These are phyloP conservation scores for Hirtodrosophila alboralis DNA, from an alignment of 2,888 invertebrate species.

Conservation along the genomic window DNA sequence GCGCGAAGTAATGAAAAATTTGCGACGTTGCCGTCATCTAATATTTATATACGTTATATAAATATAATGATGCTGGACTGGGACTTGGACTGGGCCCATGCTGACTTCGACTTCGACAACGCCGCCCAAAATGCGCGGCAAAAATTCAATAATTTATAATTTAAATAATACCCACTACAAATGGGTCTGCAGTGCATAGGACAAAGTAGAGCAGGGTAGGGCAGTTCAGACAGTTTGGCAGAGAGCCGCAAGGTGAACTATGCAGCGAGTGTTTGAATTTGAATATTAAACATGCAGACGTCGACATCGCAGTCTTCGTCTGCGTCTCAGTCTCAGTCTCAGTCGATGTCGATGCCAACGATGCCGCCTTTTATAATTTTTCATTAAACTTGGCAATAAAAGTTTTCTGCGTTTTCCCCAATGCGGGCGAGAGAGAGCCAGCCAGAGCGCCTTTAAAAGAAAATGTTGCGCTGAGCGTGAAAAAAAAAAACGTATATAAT, in stretches of 20 bases:
- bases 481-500: conserved; percentile 70
- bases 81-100: conserved; percentile 2
- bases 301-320: conserved; percentile 1
- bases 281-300: conserved; percentile 61
- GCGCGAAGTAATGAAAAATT: conserved; percentile 59
- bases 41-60: conserved; percentile 75
- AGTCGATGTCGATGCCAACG: conserved; percentile 46
- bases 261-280: conserved; percentile 60
- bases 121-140: conserved; percentile 65
- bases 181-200: conserved; percentile 33
- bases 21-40: conserved; percentile 69
- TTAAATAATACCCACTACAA: conserved; percentile 78
- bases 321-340: conserved; percentile 7
- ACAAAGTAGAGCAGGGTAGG: conserved; percentile 20
- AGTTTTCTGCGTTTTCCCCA: conserved; percentile 71
- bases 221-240: conserved; percentile 16
- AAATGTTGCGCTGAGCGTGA: conserved; percentile 49
- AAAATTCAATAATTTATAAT: conserved; percentile 80
- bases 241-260: conserved; percentile 69
- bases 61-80: conserved; percentile 70
- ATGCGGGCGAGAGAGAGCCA: conserved; percentile 44
- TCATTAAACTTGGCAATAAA: conserved; percentile 82
- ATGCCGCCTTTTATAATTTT: conserved; percentile 79
- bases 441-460: conserved; percentile 46
- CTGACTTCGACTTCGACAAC: conserved; percentile 19